These are phyloP conservation scores for Pipistrellus pipistrellus DNA, from an alignment of 2,797 vertebrate genomes.

Conservation along the genomic window DNA sequence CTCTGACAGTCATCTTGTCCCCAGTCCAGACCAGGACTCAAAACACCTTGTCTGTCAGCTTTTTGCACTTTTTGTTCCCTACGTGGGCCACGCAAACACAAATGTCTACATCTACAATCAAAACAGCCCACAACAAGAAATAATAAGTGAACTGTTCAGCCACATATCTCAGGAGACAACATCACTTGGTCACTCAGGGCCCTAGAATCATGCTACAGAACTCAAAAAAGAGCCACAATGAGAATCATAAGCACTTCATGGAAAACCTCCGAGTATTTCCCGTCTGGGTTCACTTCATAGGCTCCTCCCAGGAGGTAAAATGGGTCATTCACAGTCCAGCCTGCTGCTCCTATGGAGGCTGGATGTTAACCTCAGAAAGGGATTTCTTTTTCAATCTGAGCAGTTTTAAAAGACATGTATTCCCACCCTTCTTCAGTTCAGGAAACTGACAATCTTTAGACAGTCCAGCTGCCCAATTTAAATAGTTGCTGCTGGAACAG, in stretches of 20 bases:
- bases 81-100: neutral
- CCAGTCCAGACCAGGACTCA: neutral
- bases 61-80: neutral
- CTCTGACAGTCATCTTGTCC: neutral
- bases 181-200: neutral
- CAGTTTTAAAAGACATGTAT: neutral
- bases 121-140: neutral
- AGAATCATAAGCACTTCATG: neutral
- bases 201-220: neutral
- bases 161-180: neutral
- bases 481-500: neutral
- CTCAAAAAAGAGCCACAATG: neutral
- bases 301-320: conserved; percentile 55
- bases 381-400: conserved; percentile 5
- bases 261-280: conserved; percentile 21
- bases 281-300: conserved; percentile 1
- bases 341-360: neutral
- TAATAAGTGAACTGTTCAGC: neutral
- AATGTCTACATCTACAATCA: neutral
- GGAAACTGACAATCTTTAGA: neutral
- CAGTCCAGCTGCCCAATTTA: neutral
- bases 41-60: neutral
- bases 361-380: neutral
- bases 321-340: neutral
- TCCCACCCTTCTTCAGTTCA: neutral